These are phyloP conservation scores for Egretta garzetta DNA, from an alignment of 2,113 vertebrate species.

Conservation along the genomic window DNA sequence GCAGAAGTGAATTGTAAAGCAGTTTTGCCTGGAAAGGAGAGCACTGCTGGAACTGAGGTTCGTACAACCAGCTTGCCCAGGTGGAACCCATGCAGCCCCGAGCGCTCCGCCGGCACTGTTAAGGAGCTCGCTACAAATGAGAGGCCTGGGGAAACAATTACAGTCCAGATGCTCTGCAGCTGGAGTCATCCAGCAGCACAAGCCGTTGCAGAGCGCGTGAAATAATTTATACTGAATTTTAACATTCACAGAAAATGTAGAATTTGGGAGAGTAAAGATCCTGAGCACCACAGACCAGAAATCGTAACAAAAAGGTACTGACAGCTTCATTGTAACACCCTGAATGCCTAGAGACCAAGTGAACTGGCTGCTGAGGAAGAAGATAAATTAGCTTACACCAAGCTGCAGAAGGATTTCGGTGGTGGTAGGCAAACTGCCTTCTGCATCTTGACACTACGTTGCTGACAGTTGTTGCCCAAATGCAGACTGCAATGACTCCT, in stretches of 20 bases:
- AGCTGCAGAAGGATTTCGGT: neutral
- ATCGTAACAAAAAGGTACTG: neutral
- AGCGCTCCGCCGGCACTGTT: accelerated
- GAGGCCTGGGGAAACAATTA: neutral
- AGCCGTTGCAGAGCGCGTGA: neutral
- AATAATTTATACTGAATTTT: neutral
- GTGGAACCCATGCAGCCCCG: neutral
- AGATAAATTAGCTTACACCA: neutral
- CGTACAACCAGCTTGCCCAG: neutral
- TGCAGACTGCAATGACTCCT: neutral
- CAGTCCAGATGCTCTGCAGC: slow-evolving; percentile 23
- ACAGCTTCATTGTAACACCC: neutral
- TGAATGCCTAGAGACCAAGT: neutral
- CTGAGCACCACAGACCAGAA: neutral
- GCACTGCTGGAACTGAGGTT: neutral
- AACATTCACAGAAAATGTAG: neutral
- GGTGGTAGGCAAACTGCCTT: neutral
- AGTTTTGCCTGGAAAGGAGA: neutral
- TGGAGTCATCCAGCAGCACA: neutral
- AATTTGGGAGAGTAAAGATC: neutral
- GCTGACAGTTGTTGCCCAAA: neutral
- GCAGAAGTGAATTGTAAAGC: neutral
- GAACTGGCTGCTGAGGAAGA: neutral
- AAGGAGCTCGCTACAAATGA: neutral
- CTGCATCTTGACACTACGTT: neutral